These are phyloP conservation scores for Sphecodes monilicornis DNA, from an alignment of 2,888 invertebrate species.

Conservation along the genomic window DNA sequence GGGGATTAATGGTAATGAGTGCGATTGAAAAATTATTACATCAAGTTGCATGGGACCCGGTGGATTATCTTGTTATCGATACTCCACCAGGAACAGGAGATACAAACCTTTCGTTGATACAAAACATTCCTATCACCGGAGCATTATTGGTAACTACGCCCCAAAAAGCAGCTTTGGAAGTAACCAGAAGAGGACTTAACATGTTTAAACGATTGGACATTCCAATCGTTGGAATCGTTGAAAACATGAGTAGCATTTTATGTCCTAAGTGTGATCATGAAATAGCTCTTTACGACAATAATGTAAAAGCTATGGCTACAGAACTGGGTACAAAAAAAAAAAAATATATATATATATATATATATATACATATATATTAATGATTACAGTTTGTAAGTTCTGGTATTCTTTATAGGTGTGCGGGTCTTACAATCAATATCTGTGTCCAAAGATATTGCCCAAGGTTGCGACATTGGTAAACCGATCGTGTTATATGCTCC, in stretches of 20 bases:
- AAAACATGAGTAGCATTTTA: slow-evolving; percentile 94
- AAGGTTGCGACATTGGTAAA: slow-evolving; percentile 90
- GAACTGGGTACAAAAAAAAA: slow-evolving; percentile 89
- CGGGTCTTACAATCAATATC: slow-evolving; percentile 90
- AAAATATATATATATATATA: too few species aligned
- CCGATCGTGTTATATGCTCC: slow-evolving; percentile 90
- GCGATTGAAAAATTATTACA: slow-evolving; percentile 94
- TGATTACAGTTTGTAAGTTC: too few species aligned
- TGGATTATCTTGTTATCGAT: slow-evolving; percentile 96
- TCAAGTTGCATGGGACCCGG: slow-evolving; percentile 94
- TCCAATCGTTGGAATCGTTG: slow-evolving; percentile 94
- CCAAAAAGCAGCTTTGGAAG: slow-evolving; percentile 94
- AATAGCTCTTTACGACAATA: slow-evolving; percentile 90
- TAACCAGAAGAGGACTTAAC: slow-evolving; percentile 93
- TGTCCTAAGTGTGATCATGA: slow-evolving; percentile 92
- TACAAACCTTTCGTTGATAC: slow-evolving; percentile 95
- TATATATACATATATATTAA: too few species aligned
- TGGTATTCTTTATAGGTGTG: slow-evolving; percentile 80
- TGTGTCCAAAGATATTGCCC: slow-evolving; percentile 89
- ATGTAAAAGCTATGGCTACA: slow-evolving; percentile 87
- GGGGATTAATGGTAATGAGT: slow-evolving; percentile 98
- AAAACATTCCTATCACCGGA: slow-evolving; percentile 94
- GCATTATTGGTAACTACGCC: slow-evolving; percentile 97
- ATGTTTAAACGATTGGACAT: slow-evolving; percentile 95
- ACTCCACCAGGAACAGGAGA: slow-evolving; percentile 99